Evolutionary conservation across 2,113 vertebrate genomes (phyloP).

Genomic region (Neolamprologus hecqui): DNA sequence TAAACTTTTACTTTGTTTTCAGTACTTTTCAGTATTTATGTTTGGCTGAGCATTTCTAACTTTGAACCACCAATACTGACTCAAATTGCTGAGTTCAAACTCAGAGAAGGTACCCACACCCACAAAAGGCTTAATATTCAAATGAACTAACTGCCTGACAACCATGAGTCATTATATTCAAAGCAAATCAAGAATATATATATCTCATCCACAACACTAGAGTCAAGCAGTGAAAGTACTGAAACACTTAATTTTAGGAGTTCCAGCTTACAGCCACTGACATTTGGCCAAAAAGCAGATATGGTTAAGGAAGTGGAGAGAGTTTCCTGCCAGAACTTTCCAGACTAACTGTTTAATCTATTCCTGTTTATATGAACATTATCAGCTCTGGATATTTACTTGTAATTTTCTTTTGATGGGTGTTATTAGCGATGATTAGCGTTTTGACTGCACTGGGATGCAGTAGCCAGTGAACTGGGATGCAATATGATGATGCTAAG

Average conservation of each 20-base stretch:
- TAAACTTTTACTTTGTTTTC: background rate
- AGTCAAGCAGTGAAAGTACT: background rate
- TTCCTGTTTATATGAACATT: background rate
- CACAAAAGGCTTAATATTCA: background rate
- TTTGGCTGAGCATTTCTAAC: background rate
- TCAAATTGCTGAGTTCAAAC: background rate
- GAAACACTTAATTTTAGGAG: background rate
- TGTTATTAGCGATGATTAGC: background rate
- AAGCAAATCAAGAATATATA: background rate
- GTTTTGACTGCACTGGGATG: background rate
- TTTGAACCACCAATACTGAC: background rate
- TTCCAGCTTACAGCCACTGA: background rate
- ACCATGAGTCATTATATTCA: background rate
- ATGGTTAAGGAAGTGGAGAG: background rate
- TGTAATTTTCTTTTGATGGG: background rate
- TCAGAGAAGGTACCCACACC: background rate
- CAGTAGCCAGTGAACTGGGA: background rate
- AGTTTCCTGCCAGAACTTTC: background rate
- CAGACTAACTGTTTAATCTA: background rate
- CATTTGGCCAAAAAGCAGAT: background rate
- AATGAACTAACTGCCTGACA: background rate
- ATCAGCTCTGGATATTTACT: background rate
- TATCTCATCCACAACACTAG: background rate
- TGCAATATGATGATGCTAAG: background rate
- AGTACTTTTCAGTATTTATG: background rate